These are phyloP conservation scores for Catostomus latipinnis DNA, from an alignment of 2,797 vertebrate species.

Conservation along the genomic window DNA sequence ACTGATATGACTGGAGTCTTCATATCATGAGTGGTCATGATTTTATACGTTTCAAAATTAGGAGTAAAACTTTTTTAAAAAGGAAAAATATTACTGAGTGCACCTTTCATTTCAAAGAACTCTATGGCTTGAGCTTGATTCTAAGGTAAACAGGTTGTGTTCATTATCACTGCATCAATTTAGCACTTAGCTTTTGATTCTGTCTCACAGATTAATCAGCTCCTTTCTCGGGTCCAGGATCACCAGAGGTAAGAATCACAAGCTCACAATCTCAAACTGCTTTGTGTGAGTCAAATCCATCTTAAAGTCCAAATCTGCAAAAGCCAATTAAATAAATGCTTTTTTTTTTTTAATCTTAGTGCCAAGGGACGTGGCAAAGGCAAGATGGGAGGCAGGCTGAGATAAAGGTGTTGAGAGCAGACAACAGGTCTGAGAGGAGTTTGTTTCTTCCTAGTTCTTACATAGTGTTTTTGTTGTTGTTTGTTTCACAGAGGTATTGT, in stretches of 20 bases:
- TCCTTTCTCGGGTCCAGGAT: conserved; percentile 76
- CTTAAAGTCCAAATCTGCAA: not conserved
- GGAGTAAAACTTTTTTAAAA: not conserved
- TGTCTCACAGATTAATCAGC: conserved; percentile 76
- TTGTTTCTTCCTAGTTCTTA: not conserved
- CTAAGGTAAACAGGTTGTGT: conserved; percentile 1
- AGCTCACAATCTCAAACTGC: not conserved
- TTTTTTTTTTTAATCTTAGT: conserved; percentile 60
- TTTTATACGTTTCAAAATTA: too few species aligned
- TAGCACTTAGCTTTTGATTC: conserved; percentile 38
- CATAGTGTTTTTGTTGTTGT: not conserved
- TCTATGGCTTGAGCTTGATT: not conserved
- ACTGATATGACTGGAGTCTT: too few species aligned
- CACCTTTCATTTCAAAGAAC: too few species aligned
- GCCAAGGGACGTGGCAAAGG: conserved; percentile 81
- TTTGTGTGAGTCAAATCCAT: not conserved
- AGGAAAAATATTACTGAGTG: too few species aligned
- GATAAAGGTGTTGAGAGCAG: conserved; percentile 66
- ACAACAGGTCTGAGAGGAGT: not conserved
- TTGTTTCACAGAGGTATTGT: conserved; percentile 3
- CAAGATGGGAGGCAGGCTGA: conserved; percentile 74
- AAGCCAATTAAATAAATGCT: not conserved
- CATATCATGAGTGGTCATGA: too few species aligned
- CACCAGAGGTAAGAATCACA: conserved; percentile 73
- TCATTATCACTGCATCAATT: conserved; percentile 21